Percentiles rank a stretch among this genome's conserved stretches.
Conservation (phyloP, 2,797 vertebrate species). For the Holocentrus rufus region DNA sequence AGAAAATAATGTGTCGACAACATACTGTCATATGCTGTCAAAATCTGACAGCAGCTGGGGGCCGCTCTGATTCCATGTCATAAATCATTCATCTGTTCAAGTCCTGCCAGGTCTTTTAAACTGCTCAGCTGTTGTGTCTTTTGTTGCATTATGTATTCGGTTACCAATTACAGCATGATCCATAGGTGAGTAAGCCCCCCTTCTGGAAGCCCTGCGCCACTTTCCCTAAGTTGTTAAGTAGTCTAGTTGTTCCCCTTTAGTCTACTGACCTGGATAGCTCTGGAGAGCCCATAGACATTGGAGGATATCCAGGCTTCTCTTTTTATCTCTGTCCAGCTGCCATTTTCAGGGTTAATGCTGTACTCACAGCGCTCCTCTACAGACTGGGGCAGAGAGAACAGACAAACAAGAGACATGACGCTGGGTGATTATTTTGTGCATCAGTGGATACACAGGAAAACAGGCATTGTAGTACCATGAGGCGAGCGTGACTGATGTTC, state of each 20-base stretch:
- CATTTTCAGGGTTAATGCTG: constrained; percentile 88
- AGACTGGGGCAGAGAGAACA: constrained; percentile 75
- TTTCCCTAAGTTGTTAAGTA: constrained; percentile 12
- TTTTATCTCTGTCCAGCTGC: constrained; percentile 91
- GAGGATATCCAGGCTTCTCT: constrained; percentile 97
- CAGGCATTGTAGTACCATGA: constrained; percentile 85
- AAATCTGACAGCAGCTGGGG: background rate
- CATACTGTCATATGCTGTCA: background rate
- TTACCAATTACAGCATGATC: constrained; percentile 41
- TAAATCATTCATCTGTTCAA: constrained; percentile 34
- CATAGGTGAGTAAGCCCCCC: constrained; percentile 2
- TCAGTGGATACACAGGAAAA: background rate
- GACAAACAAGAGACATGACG: constrained; percentile 25
- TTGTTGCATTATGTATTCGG: constrained; percentile 17
- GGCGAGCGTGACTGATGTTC: constrained; percentile 95
- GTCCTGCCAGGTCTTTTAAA: background rate
- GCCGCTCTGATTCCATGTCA: constrained; percentile 3
- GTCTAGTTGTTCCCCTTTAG: constrained; percentile 20
- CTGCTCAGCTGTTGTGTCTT: constrained; percentile 38
- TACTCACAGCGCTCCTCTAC: constrained; percentile 94
- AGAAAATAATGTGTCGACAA: constrained; percentile 27
- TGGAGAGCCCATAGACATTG: constrained; percentile 90
- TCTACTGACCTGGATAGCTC: constrained; percentile 91
- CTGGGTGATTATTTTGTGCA: background rate
- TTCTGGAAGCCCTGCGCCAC: background rate